Percentiles rank a stretch among this genome's conserved stretches.
Conservation (phyloP, 1,140 invertebrate genomes). For the Neodiprion fabricii region DNA sequence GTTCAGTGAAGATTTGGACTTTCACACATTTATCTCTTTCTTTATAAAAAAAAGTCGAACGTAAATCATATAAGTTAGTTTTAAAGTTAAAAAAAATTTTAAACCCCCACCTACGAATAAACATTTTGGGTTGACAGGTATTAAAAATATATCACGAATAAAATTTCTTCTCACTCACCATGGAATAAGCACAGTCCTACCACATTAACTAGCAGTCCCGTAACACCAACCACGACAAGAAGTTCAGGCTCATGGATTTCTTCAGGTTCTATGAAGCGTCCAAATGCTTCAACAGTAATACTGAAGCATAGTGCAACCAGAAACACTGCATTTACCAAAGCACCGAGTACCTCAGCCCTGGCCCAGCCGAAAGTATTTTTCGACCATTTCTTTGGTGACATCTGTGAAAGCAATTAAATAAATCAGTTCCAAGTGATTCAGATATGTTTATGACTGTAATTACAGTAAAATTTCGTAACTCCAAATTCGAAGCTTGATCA, state of each 20-base stretch:
- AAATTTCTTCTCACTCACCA: conserved; percentile 66
- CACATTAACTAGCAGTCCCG: conserved; percentile 84
- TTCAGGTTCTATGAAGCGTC: conserved; percentile 86
- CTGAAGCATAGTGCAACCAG: conserved; percentile 93
- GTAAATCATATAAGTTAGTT: too few species aligned
- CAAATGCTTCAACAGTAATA: conserved; percentile 88
- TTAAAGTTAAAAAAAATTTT: too few species aligned
- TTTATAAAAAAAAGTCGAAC: too few species aligned
- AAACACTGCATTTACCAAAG: conserved; percentile 91
- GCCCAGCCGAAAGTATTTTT: conserved; percentile 97
- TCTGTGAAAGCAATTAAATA: conserved; percentile 65
- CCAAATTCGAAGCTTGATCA: conserved; percentile 9
- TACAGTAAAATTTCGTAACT: conserved; percentile 5
- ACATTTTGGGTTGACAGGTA: too few species aligned
- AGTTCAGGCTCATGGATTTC: conserved; percentile 81
- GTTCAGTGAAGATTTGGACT: too few species aligned
- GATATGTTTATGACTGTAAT: conserved; percentile 14
- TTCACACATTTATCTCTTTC: too few species aligned
- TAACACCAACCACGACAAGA: conserved; percentile 77
- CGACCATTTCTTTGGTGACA: conserved; percentile 94
- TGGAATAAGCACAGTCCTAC: conserved; percentile 85
- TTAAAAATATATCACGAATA: too few species aligned
- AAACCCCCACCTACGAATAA: too few species aligned
- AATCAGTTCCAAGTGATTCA: conserved; percentile 23
- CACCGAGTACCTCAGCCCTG: conserved; percentile 91